Evolutionary conservation across 1,140 invertebrate genomes (phyloP).

Genomic region (Diorhabda carinulata): DNA sequence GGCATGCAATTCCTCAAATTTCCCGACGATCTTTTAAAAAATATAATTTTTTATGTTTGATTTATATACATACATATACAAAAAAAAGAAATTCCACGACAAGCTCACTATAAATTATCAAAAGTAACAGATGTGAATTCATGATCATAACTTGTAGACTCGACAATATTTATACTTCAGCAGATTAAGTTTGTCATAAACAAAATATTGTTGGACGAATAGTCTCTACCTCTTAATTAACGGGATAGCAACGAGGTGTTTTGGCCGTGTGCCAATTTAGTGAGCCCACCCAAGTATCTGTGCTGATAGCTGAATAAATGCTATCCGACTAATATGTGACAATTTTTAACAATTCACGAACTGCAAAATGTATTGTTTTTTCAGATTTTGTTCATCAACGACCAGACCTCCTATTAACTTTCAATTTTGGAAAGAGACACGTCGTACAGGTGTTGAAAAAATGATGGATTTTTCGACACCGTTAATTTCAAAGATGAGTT

Average conservation of each 20-base stretch:
- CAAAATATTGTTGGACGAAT: conserved; percentile 41
- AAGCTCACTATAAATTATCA: conserved; percentile 21
- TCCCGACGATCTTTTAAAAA: too few species aligned
- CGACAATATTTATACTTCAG: conserved; percentile 43
- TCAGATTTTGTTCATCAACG: conserved; percentile 3
- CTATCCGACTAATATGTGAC: conserved; percentile 23
- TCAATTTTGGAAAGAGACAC: not conserved
- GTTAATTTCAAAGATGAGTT: too few species aligned
- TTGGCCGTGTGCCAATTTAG: conserved; percentile 33
- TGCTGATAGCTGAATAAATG: conserved; percentile 42
- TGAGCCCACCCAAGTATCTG: conserved; percentile 38
- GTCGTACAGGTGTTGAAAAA: not conserved
- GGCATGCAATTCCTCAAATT: too few species aligned
- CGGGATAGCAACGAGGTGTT: conserved; percentile 30
- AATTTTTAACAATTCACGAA: conserved; percentile 36
- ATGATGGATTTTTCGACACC: too few species aligned
- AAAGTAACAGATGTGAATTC: conserved; percentile 31
- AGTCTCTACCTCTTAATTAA: conserved; percentile 45
- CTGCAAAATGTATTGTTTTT: conserved; percentile 35
- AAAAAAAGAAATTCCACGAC: too few species aligned
- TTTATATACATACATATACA: too few species aligned
- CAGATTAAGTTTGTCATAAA: conserved; percentile 41
- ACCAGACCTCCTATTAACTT: not conserved
- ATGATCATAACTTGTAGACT: conserved; percentile 40
- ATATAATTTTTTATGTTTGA: too few species aligned